phyloP scores from a whole-genome alignment of 2,113 vertebrate species.

The Bombycilla garrulus region DNA sequence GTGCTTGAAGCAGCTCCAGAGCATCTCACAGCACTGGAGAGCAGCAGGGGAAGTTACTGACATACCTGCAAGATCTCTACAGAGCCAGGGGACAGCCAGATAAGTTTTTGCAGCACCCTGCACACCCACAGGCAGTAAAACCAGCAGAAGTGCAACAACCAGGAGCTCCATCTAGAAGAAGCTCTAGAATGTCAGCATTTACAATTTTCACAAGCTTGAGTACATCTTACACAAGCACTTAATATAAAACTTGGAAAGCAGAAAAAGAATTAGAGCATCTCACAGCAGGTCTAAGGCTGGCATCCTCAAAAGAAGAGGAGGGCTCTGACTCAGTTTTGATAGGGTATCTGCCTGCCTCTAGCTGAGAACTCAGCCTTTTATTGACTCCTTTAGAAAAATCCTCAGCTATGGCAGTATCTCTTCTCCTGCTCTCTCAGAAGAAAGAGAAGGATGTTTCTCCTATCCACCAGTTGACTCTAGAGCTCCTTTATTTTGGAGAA shows the following conservation, averaged over 20 bases:
- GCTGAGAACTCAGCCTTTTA: background rate
- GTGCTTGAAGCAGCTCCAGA: background rate
- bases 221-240: rapidly evolving
- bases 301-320: rapidly evolving
- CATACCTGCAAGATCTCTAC: rapidly evolving
- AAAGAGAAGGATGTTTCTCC: rapidly evolving
- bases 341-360: background rate
- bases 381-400: background rate
- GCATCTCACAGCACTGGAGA: background rate
- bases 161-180: rapidly evolving
- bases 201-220: rapidly evolving
- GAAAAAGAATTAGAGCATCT: background rate
- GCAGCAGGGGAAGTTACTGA: background rate
- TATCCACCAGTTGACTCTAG: rapidly evolving
- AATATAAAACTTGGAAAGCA: rapidly evolving
- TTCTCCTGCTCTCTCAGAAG: rapidly evolving
- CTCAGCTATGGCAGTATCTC: rapidly evolving
- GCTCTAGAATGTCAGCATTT: rapidly evolving
- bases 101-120: background rate
- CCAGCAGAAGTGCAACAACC: rapidly evolving
- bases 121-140: rapidly evolving
- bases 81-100: no score
- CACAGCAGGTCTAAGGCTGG: rapidly evolving
- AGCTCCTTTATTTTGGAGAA: rapidly evolving
- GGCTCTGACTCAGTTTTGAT: background rate